A percentile compares a stretch with the other conserved stretches of the same genome.
These are phyloP conservation scores for Parascotia fuliginaria DNA, from an alignment of 2,888 invertebrate species.

Conservation along the genomic window DNA sequence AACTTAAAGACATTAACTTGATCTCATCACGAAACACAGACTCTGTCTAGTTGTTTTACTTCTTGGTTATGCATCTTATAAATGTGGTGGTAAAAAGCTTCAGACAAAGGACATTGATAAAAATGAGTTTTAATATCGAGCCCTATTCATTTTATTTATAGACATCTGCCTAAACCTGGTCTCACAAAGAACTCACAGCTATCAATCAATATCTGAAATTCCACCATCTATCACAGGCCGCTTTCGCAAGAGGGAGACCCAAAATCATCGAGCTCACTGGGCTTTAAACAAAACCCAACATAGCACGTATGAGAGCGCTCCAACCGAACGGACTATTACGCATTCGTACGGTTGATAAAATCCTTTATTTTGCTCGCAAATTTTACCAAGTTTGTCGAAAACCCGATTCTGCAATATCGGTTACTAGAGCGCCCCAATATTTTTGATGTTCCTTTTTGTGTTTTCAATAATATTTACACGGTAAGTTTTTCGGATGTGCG, in stretches of 20 bases:
- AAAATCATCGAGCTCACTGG: constrained; percentile 25
- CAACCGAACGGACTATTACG: constrained; percentile 27
- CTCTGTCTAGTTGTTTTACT: too few relatives aligned
- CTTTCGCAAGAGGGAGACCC: constrained; percentile 13
- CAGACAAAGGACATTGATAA: too few relatives aligned
- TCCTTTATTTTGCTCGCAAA: constrained; percentile 36
- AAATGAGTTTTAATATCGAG: not conserved
- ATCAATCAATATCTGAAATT: constrained; percentile 40
- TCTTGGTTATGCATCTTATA: too few relatives aligned
- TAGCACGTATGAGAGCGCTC: constrained; percentile 25
- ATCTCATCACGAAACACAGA: too few relatives aligned
- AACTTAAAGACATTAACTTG: too few relatives aligned
- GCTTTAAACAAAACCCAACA: constrained; percentile 29
- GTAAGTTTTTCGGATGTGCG: not conserved
- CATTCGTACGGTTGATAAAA: constrained; percentile 38
- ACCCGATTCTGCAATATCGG: constrained; percentile 32
- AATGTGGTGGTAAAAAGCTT: too few relatives aligned
- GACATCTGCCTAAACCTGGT: constrained; percentile 2
- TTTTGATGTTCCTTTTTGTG: constrained; percentile 3
- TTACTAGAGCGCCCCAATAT: constrained; percentile 9
- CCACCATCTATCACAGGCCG: constrained; percentile 32
- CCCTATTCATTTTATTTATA: not conserved
- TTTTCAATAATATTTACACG: not conserved
- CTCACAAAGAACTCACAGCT: constrained; percentile 8
- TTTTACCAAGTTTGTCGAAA: constrained; percentile 25